Evolutionary conservation across 2,113 vertebrate species (phyloP).

Genomic region (Phoxinus phoxinus): DNA sequence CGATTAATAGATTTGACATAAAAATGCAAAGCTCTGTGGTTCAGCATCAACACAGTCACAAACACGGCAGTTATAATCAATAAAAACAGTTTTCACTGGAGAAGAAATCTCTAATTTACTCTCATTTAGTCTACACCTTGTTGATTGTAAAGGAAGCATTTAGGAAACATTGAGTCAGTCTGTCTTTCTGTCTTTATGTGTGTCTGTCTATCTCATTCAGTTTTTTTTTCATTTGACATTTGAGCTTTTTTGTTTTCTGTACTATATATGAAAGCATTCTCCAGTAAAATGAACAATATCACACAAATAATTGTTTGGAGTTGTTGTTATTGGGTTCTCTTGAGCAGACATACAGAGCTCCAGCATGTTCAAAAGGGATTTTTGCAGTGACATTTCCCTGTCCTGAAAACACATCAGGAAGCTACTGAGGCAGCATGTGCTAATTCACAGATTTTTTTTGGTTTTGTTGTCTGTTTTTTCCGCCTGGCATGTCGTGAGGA

Average conservation of each 20-base stretch:
- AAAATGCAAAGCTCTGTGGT: neutral
- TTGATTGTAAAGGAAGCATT: neutral
- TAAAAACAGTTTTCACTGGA: neutral
- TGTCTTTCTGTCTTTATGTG: no score
- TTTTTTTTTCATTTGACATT: no score
- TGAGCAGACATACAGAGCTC: neutral
- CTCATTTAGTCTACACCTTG: neutral
- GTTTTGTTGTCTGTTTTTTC: constrained; percentile 27
- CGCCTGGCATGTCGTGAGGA: constrained; percentile 18
- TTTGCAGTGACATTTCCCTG: constrained; percentile 1
- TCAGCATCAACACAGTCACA: neutral
- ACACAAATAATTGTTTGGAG: neutral
- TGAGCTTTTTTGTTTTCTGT: neutral
- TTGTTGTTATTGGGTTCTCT: neutral
- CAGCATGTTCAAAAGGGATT: constrained; percentile 1
- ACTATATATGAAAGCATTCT: neutral
- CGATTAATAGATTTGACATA: neutral
- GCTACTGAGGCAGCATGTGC: neutral
- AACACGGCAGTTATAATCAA: neutral
- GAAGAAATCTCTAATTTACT: neutral
- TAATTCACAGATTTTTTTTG: constrained; percentile 1
- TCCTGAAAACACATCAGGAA: neutral
- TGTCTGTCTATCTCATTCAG: no score
- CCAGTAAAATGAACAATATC: neutral
- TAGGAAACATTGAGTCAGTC: neutral